phyloP scores from a whole-genome alignment of 2,113 vertebrate species.

The Recurvirostra avosetta region DNA sequence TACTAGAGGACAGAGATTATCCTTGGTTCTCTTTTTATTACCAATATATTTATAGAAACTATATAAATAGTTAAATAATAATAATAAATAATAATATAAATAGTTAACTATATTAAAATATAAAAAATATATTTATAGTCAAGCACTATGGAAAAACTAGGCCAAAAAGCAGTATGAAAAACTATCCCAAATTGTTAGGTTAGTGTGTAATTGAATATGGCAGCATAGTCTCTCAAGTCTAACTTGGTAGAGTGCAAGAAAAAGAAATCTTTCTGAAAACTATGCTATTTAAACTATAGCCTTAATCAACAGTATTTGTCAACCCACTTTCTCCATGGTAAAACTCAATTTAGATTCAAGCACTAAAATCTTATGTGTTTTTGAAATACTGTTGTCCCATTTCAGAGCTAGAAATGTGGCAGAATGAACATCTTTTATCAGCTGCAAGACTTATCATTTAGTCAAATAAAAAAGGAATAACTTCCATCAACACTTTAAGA shows the following conservation, averaged over 20 bases:
- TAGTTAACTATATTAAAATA: no score
- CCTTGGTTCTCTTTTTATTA: no score
- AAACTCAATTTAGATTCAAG: neutral
- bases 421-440: neutral
- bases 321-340: neutral
- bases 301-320: neutral
- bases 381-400: neutral
- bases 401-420: neutral
- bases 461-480: neutral
- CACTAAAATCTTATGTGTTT: neutral
- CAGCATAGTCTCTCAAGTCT: neutral
- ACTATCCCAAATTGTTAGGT: neutral
- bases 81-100: no score
- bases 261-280: neutral
- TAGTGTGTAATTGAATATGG: neutral
- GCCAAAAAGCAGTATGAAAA: neutral
- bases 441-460: neutral
- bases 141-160: neutral
- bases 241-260: neutral
- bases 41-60: no score
- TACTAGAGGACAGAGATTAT: no score
- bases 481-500: neutral
- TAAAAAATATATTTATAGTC: no score
- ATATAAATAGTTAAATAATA: no score
- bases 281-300: neutral